A percentile compares a stretch with the other conserved stretches of the same genome.
phyloP scores from a whole-genome alignment of 2,797 vertebrate species.

The Periparus ater region DNA sequence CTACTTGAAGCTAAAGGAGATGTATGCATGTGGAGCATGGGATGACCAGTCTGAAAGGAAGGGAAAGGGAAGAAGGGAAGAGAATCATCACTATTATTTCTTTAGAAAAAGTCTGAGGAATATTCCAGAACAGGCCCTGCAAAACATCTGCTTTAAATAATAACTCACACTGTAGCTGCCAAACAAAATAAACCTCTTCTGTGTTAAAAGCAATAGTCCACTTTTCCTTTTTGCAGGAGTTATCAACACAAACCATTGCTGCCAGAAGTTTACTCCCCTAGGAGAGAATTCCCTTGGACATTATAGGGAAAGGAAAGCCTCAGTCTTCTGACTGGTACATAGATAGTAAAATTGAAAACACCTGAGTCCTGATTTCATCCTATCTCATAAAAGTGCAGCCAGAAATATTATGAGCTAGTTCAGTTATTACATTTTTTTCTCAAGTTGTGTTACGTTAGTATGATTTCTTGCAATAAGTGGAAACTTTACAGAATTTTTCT shows the following conservation, averaged over 20 bases:
- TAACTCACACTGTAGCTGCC: background rate
- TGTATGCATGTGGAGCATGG: background rate
- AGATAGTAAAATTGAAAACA: background rate
- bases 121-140: background rate
- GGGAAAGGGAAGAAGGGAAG: background rate
- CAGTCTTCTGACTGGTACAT: background rate
- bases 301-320: background rate
- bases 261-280: background rate
- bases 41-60: background rate
- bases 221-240: background rate
- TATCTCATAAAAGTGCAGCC: background rate
- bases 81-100: background rate
- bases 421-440: background rate
- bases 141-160: background rate
- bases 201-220: background rate
- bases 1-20: background rate
- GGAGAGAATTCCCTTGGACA: background rate
- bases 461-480: background rate
- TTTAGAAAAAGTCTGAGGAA: background rate
- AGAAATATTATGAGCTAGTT: background rate
- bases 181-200: background rate
- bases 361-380: background rate
- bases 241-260: background rate
- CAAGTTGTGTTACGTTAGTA: background rate
- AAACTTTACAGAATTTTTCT: background rate